These are phyloP conservation scores for Schizopygopsis pylzovi DNA, from an alignment of 2,797 vertebrate species.

Conservation along the genomic window DNA sequence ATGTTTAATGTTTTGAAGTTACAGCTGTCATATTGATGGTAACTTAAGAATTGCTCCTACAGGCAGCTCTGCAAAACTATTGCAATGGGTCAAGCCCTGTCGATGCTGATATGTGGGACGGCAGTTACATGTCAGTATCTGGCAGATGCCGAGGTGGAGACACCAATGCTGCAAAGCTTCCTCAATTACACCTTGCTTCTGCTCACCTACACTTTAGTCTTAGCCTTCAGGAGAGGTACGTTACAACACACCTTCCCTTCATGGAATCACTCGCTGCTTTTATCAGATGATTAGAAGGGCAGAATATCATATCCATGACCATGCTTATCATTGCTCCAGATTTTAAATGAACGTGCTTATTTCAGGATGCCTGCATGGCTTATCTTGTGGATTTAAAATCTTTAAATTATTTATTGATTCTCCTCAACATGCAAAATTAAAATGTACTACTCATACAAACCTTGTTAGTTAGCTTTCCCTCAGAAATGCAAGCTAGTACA, in stretches of 20 bases:
- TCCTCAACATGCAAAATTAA: background rate
- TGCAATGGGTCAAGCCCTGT: slow-evolving; percentile 88
- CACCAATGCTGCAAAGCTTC: slow-evolving; percentile 96
- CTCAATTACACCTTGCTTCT: slow-evolving; percentile 89
- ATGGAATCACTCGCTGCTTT: background rate
- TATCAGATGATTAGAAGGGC: background rate
- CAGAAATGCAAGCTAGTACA: background rate
- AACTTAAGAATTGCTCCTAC: slow-evolving; percentile 32
- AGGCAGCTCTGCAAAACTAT: slow-evolving; percentile 90
- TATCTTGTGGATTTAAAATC: background rate
- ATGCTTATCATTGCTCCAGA: background rate
- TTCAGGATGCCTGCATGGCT: background rate
- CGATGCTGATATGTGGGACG: slow-evolving; percentile 93
- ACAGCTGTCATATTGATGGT: background rate
- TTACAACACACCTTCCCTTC: background rate
- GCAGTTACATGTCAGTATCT: slow-evolving; percentile 92
- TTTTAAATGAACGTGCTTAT: background rate
- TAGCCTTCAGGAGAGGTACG: slow-evolving; percentile 84
- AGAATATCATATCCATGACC: background rate
- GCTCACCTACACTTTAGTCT: slow-evolving; percentile 82
- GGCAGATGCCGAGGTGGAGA: slow-evolving; percentile 76
- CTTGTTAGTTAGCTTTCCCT: background rate
- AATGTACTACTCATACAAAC: background rate
- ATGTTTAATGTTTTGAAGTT: background rate
- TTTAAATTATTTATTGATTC: background rate